Percentiles rank a stretch among this genome's conserved stretches.
These are phyloP conservation scores for Eupithecia insigniata DNA, from an alignment of 2,888 invertebrate species.

Conservation along the genomic window DNA sequence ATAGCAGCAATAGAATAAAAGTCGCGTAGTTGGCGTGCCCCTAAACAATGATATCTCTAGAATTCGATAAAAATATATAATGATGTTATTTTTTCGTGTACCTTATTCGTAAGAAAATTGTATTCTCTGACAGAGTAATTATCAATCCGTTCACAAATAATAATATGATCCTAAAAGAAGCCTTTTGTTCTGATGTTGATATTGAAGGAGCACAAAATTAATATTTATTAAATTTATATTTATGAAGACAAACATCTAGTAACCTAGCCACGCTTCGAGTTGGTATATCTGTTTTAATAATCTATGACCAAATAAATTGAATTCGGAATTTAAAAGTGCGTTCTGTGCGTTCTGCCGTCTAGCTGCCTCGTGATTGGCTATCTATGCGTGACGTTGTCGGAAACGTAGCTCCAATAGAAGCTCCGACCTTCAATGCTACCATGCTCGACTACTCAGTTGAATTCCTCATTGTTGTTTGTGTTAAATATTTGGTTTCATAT, in stretches of 20 bases:
- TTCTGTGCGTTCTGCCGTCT: conserved; percentile 49
- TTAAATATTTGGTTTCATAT: conserved; percentile 5
- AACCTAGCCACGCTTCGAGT: conserved; percentile 31
- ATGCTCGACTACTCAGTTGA: conserved; percentile 46
- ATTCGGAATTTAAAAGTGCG: conserved; percentile 50
- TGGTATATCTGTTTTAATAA: conserved; percentile 34
- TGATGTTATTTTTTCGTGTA: neutral
- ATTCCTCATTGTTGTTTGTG: conserved; percentile 38
- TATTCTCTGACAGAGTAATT: conserved; percentile 39
- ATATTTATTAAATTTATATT: conserved; percentile 24
- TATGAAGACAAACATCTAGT: conserved; percentile 26
- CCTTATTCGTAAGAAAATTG: conserved; percentile 12
- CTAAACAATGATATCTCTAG: neutral
- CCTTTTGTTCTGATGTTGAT: conserved; percentile 39
- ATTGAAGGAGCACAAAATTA: conserved; percentile 35
- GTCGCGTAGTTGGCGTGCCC: neutral
- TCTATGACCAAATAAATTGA: conserved; percentile 46
- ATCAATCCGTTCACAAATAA: conserved; percentile 15
- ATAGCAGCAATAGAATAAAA: neutral
- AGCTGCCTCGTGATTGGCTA: conserved; percentile 49
- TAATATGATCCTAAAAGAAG: conserved; percentile 31
- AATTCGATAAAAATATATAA: neutral
- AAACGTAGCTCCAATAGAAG: conserved; percentile 53
- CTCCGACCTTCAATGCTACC: conserved; percentile 54
- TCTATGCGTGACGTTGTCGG: conserved; percentile 49